Percentiles rank a stretch among this genome's conserved stretches.
Evolutionary conservation across 2,888 invertebrate genomes (phyloP).

Genomic region (Zeuzera pyrina): DNA sequence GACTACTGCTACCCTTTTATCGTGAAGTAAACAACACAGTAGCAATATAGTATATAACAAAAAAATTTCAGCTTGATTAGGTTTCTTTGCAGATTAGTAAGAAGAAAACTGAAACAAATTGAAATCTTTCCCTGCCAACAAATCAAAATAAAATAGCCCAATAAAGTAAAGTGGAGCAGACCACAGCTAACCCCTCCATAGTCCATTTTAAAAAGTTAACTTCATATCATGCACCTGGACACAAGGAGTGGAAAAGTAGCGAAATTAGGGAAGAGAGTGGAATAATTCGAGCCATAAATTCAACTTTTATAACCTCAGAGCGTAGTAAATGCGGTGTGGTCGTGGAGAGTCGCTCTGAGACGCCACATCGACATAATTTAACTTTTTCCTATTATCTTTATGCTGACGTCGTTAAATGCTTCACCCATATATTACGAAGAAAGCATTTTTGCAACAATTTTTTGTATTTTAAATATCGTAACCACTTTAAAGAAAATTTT

Average conservation of each 20-base stretch:
- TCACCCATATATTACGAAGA: slow-evolving; percentile 50
- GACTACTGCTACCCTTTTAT: no score
- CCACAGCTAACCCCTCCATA: slow-evolving; percentile 31
- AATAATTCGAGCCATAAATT: slow-evolving; percentile 68
- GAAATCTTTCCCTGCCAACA: slow-evolving; percentile 30
- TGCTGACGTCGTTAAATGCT: slow-evolving; percentile 60
- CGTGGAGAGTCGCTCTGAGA: slow-evolving; percentile 28
- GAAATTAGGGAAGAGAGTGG: slow-evolving; percentile 55
- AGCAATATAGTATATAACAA: background rate
- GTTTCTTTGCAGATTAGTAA: no score
- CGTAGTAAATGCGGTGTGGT: slow-evolving; percentile 32
- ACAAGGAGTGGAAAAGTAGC: slow-evolving; percentile 40
- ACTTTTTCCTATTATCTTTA: slow-evolving; percentile 73
- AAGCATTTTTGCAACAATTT: slow-evolving; percentile 29
- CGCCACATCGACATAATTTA: slow-evolving; percentile 68
- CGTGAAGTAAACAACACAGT: no score
- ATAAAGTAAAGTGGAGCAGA: slow-evolving; percentile 42
- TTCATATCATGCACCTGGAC: slow-evolving; percentile 63
- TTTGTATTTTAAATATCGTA: no score
- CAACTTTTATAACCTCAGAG: slow-evolving; percentile 60
- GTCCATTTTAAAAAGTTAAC: slow-evolving; percentile 47
- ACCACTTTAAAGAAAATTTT: no score
- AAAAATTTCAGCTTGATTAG: background rate
- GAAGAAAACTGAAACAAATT: no score
- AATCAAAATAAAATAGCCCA: slow-evolving; percentile 44